Conservation (phyloP, 1,140 invertebrate genomes). For the Tetramorium alpestre region DNA sequence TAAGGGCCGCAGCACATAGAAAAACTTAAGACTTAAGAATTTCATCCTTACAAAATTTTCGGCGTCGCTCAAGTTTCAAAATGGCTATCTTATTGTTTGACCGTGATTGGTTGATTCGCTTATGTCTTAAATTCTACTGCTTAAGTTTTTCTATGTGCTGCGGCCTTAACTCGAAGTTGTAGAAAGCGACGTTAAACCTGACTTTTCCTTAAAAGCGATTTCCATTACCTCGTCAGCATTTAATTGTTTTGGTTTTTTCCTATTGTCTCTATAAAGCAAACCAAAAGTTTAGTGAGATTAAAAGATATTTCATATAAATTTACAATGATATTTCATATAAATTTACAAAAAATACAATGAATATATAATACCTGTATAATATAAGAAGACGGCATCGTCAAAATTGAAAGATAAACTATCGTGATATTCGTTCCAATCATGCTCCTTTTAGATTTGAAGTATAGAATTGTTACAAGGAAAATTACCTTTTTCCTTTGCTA, state of each 20-base stretch:
- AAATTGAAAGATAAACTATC: conserved; percentile 84
- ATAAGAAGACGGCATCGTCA: conserved; percentile 87
- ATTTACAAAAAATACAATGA: background rate
- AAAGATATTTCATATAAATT: background rate
- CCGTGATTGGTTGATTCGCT: too few species aligned
- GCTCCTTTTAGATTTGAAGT: conserved; percentile 86
- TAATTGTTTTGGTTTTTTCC: conserved; percentile 87
- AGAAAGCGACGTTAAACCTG: conserved; percentile 80
- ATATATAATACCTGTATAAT: conserved; percentile 86
- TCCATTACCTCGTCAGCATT: conserved; percentile 88
- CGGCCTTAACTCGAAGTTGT: conserved; percentile 74
- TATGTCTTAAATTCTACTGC: too few species aligned
- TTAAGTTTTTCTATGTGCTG: too few species aligned
- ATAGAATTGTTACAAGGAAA: conserved; percentile 88
- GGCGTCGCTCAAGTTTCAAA: too few species aligned
- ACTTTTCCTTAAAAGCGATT: conserved; percentile 88
- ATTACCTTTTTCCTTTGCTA: conserved; percentile 87
- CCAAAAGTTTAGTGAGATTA: background rate
- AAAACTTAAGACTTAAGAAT: too few species aligned
- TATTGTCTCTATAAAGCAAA: conserved; percentile 87
- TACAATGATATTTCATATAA: too few species aligned
- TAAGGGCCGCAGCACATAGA: conserved; percentile 61
- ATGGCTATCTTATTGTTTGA: too few species aligned
- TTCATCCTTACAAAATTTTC: too few species aligned
- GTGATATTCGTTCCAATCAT: conserved; percentile 87